Conservation (phyloP, 2,888 invertebrate genomes). For the Patella caerulea region DNA sequence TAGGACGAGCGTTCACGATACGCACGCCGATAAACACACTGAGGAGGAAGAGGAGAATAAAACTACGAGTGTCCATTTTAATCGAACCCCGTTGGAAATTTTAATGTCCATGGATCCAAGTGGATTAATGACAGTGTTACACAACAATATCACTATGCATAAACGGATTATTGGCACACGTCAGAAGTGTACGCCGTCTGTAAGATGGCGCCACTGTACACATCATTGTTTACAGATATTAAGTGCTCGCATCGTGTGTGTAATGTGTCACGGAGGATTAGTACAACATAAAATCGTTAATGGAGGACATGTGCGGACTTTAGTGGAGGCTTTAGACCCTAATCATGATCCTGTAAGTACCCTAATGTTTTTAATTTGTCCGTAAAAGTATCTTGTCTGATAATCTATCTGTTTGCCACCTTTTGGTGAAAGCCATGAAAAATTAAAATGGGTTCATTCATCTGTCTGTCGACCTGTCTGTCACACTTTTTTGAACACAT, state of each 20-base stretch:
- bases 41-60: conserved; percentile 42
- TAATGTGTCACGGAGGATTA: conserved; percentile 75
- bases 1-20: conserved; percentile 31
- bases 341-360: conserved; percentile 77
- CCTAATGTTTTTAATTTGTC: background rate
- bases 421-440: too few relatives aligned
- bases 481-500: too few relatives aligned
- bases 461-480: too few relatives aligned
- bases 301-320: conserved; percentile 76
- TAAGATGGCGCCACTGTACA: conserved; percentile 76
- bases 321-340: conserved; percentile 77
- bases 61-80: conserved; percentile 41
- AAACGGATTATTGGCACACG: conserved; percentile 77
- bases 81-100: conserved; percentile 64
- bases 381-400: too few relatives aligned
- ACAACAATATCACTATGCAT: conserved; percentile 77
- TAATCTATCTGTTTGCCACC: too few relatives aligned
- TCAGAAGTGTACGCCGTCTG: conserved; percentile 77
- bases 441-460: too few relatives aligned
- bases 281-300: conserved; percentile 75
- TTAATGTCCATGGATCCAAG: conserved; percentile 71
- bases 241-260: conserved; percentile 76
- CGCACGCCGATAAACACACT: conserved; percentile 22
- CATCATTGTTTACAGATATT: conserved; percentile 77
- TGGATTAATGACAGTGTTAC: conserved; percentile 75